Base-by-base conservation (phyloP, 2,113 vertebrate species). In the Oryzias woworae region DNA sequence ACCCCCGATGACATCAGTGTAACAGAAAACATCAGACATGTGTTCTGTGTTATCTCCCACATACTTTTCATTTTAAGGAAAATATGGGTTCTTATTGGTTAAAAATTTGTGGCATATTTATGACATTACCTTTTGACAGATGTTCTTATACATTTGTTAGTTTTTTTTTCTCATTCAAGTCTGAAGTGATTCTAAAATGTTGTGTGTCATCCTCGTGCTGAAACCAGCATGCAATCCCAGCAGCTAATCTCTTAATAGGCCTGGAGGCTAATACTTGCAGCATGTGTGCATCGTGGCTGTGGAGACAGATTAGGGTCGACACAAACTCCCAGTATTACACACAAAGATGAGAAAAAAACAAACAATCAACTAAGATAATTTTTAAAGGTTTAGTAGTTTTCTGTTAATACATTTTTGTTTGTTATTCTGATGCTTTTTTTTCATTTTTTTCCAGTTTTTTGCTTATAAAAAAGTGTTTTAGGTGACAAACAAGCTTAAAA, bases 181-280 rank as follows among this genome's bases (percentile, higher is more conserved):
- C 70, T 73, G 20, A 51, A 4, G 18, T 41, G 46, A 63, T 50
- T 78, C 75, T 75, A 12, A 28, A 8, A 6, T 43, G 42, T 48
- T 42, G 55, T 66, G 45, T 69, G 52, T 71, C 80, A 59, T 16
- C 18, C 22, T 69, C 23, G n/a, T 43, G 48, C 42, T 58, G 51
- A 59, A 68, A 74, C 66, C 53, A 57, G 53, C 73, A 66, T 70
- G 64, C 78, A 70, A 75, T 67, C 78, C 22, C 46, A 60, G 44
- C 63, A 63, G 58, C 49, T 90, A 88, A 90, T 90, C 89, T 80
- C 69, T 80, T 90, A 88, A 88, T 85, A 86, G 73, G 85, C 73
- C 82, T 92, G 82, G 3, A 76, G 75, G 78, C 71, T 87, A 89
- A 89, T 83, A 66, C 80, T 76, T 73, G 18, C 6, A 70, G 75